phyloP scores from a whole-genome alignment of 2,888 invertebrate genomes.

The Torymus texanus region DNA sequence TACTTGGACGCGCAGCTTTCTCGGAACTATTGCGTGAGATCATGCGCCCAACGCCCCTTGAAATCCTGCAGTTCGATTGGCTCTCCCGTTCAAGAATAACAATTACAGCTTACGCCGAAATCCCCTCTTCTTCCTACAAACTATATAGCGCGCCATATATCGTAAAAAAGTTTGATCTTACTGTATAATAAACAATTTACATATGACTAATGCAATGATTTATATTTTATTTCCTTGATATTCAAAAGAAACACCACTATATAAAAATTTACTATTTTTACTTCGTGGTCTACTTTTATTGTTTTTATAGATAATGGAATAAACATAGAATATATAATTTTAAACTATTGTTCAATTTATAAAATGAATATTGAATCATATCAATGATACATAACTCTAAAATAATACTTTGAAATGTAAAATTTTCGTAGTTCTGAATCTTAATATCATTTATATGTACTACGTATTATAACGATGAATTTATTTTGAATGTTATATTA shows the following conservation, averaged over 20 bases:
- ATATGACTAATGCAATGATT: background rate
- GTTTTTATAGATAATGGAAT: background rate
- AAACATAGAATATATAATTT: background rate
- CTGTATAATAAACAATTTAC: background rate
- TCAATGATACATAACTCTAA: no score
- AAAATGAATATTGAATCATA: constrained; percentile 8
- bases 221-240: no score
- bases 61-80: constrained; percentile 44
- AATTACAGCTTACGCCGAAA: constrained; percentile 38
- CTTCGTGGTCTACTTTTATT: no score
- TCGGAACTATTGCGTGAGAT: constrained; percentile 49
- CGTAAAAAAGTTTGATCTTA: background rate
- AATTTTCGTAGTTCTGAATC: no score
- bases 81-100: constrained; percentile 42
- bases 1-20: constrained; percentile 71
- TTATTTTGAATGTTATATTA: no score
- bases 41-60: constrained; percentile 48
- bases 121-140: constrained; percentile 35
- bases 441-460: no score
- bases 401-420: no score
- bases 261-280: no score
- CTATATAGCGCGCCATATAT: background rate
- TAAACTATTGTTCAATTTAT: no score
- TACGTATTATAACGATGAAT: no score
- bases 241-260: no score